Percentiles rank a stretch among this genome's conserved stretches.
Conservation (phyloP, 1,140 invertebrate genomes). For the Sarcophaga bullata region DNA sequence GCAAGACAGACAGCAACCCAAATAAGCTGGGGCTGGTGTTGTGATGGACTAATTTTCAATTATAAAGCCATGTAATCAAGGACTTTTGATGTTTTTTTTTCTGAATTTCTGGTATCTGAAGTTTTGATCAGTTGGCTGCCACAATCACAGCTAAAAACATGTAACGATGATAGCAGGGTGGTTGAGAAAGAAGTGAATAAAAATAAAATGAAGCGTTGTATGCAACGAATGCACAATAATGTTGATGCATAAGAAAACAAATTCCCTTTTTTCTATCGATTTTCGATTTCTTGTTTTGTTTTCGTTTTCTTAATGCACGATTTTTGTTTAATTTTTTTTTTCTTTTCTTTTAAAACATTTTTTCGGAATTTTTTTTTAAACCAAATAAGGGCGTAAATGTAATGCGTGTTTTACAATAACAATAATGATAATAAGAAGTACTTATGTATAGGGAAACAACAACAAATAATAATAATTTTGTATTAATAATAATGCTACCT, state of each 20-base stretch:
- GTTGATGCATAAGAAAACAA: no score
- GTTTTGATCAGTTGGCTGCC: background rate
- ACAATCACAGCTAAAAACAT: background rate
- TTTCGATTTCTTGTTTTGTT: no score
- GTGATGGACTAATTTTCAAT: constrained; percentile 34
- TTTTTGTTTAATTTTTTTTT: constrained; percentile 1
- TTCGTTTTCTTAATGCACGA: background rate
- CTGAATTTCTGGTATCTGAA: background rate
- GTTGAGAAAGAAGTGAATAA: background rate
- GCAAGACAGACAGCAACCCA: background rate
- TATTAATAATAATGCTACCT: background rate
- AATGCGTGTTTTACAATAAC: constrained; percentile 40
- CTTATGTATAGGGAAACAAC: background rate
- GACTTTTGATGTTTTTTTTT: constrained; percentile 4
- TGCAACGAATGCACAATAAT: no score
- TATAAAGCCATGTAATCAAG: constrained; percentile 39
- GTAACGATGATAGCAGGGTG: constrained; percentile 16
- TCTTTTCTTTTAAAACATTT: no score
- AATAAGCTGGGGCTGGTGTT: background rate
- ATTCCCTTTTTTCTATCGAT: no score
- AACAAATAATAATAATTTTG: constrained; percentile 4
- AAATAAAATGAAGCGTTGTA: no score
- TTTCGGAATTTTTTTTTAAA: background rate
- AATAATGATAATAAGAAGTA: constrained; percentile 31
- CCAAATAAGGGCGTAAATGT: constrained; percentile 37